Conservation (phyloP, 2,797 vertebrate genomes). For the Capromys pilorides region DNA sequence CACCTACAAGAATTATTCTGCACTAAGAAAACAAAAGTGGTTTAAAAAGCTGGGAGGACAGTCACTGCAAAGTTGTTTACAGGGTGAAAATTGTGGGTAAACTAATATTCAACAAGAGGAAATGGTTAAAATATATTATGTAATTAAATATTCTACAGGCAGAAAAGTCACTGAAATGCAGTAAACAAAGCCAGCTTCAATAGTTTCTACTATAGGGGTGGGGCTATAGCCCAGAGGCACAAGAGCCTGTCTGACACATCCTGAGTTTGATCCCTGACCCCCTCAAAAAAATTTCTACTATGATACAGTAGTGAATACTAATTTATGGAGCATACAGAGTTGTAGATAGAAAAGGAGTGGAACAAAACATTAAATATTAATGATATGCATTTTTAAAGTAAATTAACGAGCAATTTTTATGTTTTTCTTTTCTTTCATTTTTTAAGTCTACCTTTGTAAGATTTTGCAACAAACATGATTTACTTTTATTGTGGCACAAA, state of each 20-base stretch:
- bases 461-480: background rate
- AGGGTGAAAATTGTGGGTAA: background rate
- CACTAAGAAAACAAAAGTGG: background rate
- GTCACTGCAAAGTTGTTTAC: background rate
- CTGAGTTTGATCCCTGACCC: no score
- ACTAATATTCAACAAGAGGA: background rate
- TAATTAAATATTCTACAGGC: background rate
- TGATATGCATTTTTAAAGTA: background rate
- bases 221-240: no score
- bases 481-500: slow-evolving; percentile 14
- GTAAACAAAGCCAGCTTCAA: background rate
- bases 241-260: no score
- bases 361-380: background rate
- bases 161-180: background rate
- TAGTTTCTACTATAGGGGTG: background rate
- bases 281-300: background rate
- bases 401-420: slow-evolving; percentile 9
- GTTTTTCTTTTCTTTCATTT: slow-evolving; percentile 6
- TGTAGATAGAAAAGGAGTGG: background rate
- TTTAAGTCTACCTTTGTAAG: background rate
- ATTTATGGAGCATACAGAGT: background rate
- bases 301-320: background rate
- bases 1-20: background rate
- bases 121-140: background rate
- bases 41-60: background rate